Conservation (phyloP, 2,113 vertebrate species). For the Leucopsar rothschildi region DNA sequence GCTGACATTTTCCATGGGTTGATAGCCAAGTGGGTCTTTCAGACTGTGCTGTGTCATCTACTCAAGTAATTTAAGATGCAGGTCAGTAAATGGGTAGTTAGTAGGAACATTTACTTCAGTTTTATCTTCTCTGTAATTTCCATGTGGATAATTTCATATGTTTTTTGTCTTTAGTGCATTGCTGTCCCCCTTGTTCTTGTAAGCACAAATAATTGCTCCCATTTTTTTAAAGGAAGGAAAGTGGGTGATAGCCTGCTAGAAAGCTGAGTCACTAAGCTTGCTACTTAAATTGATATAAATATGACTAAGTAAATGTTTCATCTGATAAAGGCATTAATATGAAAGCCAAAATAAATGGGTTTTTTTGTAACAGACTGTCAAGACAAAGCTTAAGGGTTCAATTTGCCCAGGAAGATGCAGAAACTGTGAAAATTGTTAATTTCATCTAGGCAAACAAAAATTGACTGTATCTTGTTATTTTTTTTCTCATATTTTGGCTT, state of each 20-base stretch:
- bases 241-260: constrained; percentile 48
- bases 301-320: constrained; percentile 64
- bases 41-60: background rate
- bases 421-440: constrained; percentile 2
- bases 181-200: constrained; percentile 57
- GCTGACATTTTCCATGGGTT: background rate
- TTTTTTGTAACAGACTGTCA: constrained; percentile 28
- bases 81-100: constrained; percentile 52
- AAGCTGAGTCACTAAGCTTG: constrained; percentile 60
- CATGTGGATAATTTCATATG: constrained; percentile 54
- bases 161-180: constrained; percentile 64
- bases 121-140: constrained; percentile 63
- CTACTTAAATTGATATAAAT: constrained; percentile 69
- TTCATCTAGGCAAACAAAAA: constrained; percentile 47
- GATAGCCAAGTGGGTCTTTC: background rate
- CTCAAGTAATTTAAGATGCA: constrained; percentile 39
- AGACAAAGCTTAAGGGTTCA: constrained; percentile 38
- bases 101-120: constrained; percentile 6
- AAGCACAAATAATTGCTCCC: constrained; percentile 70
- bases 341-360: constrained; percentile 37
- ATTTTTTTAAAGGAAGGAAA: constrained; percentile 71
- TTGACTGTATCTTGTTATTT: constrained; percentile 22
- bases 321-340: constrained; percentile 50
- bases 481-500: constrained; percentile 21
- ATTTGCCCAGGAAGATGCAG: constrained; percentile 38